Conservation (phyloP, 2,888 invertebrate species). For the Octodonta nipae region DNA sequence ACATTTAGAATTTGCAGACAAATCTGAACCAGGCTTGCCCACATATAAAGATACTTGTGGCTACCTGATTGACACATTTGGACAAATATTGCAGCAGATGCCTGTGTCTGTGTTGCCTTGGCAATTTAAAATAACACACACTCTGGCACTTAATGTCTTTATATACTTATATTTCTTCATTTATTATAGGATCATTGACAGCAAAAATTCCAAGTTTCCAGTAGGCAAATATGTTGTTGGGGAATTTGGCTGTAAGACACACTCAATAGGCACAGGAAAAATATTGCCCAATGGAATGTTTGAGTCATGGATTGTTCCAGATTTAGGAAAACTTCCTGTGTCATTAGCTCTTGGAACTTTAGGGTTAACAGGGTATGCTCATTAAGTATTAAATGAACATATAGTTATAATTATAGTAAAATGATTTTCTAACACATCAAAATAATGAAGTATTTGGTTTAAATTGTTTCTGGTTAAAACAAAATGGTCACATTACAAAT, state of each 20-base stretch:
- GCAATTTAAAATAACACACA: no score
- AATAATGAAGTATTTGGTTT: no score
- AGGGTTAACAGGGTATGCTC: conserved; percentile 59
- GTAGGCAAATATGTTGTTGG: conserved; percentile 50
- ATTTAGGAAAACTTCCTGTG: conserved; percentile 43
- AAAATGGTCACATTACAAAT: no score
- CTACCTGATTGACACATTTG: no score
- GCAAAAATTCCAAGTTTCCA: conserved; percentile 49
- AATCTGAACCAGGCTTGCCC: no score
- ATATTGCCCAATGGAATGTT: conserved; percentile 40
- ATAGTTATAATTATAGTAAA: background rate
- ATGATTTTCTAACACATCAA: background rate
- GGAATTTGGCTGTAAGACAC: conserved; percentile 55
- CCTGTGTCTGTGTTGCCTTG: no score
- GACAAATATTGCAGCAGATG: no score
- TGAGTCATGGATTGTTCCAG: conserved; percentile 43
- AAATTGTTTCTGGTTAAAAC: no score
- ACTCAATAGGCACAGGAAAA: conserved; percentile 39
- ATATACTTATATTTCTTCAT: no score
- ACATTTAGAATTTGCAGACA: no score
- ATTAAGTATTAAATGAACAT: background rate
- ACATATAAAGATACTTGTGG: no score
- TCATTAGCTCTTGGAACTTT: conserved; percentile 51
- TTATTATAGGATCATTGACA: conserved; percentile 48
- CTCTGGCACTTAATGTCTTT: no score